Percentiles rank a stretch among this genome's conserved stretches.
phyloP scores from a whole-genome alignment of 2,797 vertebrate species.

The Onychomys torridus region DNA sequence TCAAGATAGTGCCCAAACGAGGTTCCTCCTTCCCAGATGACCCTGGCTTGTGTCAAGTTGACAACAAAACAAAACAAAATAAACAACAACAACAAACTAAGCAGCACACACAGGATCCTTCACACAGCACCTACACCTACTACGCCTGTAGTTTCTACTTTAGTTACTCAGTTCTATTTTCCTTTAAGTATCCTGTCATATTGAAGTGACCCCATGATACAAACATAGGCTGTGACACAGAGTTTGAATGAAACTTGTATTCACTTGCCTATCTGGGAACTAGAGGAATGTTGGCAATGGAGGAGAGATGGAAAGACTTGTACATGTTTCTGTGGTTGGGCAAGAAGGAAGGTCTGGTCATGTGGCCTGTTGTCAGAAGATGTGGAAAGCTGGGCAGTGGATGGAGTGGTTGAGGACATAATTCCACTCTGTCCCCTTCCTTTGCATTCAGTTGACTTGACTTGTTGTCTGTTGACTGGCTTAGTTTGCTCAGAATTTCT shows the following conservation, averaged over 20 bases:
- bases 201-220: not conserved
- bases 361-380: not conserved
- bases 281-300: not conserved
- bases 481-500: too few species aligned
- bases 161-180: not conserved
- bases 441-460: not conserved
- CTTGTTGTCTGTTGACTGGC: not conserved
- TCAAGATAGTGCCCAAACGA: not conserved
- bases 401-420: not conserved
- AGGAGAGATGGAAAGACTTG: not conserved
- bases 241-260: not conserved
- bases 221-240: not conserved
- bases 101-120: not conserved
- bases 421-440: too few species aligned
- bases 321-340: not conserved
- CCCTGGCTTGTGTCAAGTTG: not conserved
- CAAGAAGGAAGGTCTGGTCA: not conserved
- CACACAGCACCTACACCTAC: too few species aligned
- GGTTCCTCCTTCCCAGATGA: not conserved
- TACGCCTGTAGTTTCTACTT: not conserved
- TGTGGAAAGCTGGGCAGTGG: not conserved
- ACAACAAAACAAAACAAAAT: not conserved
- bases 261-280: not conserved
- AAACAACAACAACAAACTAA: not conserved
- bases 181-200: not conserved